Conservation (phyloP, 2,797 vertebrate genomes). For the Loriculus beryllinus region DNA sequence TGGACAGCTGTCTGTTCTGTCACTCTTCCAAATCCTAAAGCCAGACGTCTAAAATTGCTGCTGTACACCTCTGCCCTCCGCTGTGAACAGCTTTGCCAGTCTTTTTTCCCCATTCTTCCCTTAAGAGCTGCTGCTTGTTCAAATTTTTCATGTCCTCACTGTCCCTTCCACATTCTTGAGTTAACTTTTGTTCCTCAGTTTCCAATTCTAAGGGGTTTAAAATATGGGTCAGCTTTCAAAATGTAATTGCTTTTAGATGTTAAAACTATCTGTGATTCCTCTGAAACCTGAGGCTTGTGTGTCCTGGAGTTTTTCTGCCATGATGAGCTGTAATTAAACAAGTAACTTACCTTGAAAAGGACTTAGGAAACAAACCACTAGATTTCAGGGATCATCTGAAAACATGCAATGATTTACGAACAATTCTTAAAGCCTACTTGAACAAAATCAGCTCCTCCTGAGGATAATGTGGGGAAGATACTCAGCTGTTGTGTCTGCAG, state of each 20-base stretch:
- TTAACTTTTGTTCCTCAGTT: not conserved
- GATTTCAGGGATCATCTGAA: not conserved
- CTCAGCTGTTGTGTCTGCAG: not conserved
- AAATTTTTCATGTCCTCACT: not conserved
- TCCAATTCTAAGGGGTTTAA: not conserved
- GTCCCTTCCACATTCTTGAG: not conserved
- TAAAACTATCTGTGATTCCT: not conserved
- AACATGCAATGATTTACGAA: not conserved
- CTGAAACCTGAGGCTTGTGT: not conserved
- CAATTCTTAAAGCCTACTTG: not conserved
- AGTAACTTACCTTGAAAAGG: not conserved
- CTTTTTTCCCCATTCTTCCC: not conserved
- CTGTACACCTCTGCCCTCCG: not conserved
- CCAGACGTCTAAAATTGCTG: not conserved
- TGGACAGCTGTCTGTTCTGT: conserved; percentile 8
- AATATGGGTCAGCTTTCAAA: not conserved
- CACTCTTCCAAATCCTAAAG: not conserved
- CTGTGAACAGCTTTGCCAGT: not conserved
- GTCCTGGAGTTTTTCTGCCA: not conserved
- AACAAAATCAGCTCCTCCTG: not conserved
- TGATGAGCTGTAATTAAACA: not conserved
- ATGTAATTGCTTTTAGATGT: not conserved
- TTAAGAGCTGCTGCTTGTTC: not conserved
- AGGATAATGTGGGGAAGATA: not conserved
- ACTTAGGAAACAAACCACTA: not conserved